Evolutionary conservation across 2,797 vertebrate species (phyloP).

Genomic region (Sylvia borin): DNA sequence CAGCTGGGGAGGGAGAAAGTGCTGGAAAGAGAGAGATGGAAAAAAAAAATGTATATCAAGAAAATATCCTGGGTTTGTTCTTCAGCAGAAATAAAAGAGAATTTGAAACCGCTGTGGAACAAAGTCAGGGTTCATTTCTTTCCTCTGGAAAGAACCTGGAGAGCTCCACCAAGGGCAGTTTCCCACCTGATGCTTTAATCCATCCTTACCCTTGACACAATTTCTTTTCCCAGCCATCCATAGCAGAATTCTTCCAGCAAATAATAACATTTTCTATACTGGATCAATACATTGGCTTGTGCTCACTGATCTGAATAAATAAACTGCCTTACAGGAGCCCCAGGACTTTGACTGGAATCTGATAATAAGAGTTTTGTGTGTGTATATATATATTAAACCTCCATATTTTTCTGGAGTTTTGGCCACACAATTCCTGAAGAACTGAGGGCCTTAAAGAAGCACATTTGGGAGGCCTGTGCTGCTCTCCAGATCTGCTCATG

Average conservation of each 20-base stretch:
- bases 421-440: neutral
- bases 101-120: neutral
- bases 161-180: neutral
- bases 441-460: neutral
- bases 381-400: neutral
- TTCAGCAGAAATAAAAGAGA: neutral
- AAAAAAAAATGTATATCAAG: neutral
- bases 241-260: neutral
- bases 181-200: neutral
- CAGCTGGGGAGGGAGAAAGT: neutral
- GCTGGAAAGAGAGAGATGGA: neutral
- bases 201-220: neutral
- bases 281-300: neutral
- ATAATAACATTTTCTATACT: neutral
- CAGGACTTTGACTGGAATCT: neutral
- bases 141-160: neutral
- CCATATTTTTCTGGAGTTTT: neutral
- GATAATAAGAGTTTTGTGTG: neutral
- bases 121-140: neutral
- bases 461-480: fast-evolving
- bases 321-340: neutral
- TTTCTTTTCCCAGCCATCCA: neutral
- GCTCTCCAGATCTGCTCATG: neutral
- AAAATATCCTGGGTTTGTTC: neutral
- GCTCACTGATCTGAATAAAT: neutral